These are phyloP conservation scores for Lontra canadensis DNA, from an alignment of 2,113 vertebrate genomes.

Conservation along the genomic window DNA sequence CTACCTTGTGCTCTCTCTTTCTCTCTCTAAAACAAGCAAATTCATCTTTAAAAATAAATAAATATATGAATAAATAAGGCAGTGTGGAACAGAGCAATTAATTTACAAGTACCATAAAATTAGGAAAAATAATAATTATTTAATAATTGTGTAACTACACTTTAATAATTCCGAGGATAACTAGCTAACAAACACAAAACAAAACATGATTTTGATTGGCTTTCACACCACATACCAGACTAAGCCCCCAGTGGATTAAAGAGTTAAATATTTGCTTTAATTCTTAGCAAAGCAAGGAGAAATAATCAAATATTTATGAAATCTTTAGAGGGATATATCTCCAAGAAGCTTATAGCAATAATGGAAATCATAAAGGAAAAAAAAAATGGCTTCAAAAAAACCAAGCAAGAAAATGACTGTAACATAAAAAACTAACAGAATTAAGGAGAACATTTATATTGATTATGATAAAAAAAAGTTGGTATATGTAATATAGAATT, in stretches of 20 bases:
- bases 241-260: neutral
- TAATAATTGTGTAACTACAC: slow-evolving; percentile 15
- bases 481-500: neutral
- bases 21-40: neutral
- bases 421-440: slow-evolving; percentile 13
- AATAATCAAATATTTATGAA: slow-evolving; percentile 50
- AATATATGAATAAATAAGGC: neutral
- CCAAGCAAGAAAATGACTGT: neutral
- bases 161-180: slow-evolving; percentile 12
- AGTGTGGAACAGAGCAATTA: neutral
- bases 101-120: neutral
- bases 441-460: neutral
- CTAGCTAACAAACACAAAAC: neutral
- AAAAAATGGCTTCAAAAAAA: neutral
- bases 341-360: slow-evolving; percentile 4
- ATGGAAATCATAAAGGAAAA: slow-evolving; percentile 21
- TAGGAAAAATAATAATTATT: neutral
- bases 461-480: neutral
- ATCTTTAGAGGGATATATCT: neutral
- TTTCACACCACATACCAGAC: neutral
- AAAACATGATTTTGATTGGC: neutral
- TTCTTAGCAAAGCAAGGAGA: neutral
- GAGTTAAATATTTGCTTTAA: slow-evolving; percentile 36
- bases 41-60: neutral
- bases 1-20: neutral